Evolutionary conservation across 2,888 invertebrate genomes (phyloP).

Genomic region (Carabus problematicus): DNA sequence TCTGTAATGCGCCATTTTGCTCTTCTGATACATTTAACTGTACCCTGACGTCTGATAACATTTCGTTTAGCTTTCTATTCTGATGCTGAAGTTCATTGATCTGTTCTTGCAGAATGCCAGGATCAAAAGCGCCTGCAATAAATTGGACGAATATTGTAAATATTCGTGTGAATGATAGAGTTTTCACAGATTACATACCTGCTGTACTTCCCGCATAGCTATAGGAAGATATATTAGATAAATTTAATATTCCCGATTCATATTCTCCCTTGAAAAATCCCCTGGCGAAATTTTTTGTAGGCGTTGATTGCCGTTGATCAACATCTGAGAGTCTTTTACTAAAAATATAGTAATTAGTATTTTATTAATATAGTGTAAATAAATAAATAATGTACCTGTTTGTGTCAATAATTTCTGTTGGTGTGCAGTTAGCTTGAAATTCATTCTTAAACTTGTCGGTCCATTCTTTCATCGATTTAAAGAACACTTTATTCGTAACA

Average conservation of each 20-base stretch:
- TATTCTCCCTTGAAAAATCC: slow-evolving; percentile 8
- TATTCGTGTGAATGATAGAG: neutral
- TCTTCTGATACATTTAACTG: slow-evolving; percentile 51
- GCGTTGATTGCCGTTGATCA: slow-evolving; percentile 24
- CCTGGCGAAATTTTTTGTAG: slow-evolving; percentile 20
- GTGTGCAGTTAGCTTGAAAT: slow-evolving; percentile 14
- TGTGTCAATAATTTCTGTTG: slow-evolving; percentile 1
- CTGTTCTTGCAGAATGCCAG: slow-evolving; percentile 40
- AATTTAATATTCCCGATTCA: slow-evolving; percentile 21
- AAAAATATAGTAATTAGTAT: neutral
- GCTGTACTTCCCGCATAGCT: slow-evolving; percentile 30
- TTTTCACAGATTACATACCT: slow-evolving; percentile 20
- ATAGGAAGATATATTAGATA: slow-evolving; percentile 34
- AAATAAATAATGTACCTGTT: neutral
- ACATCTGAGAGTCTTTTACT: slow-evolving; percentile 20
- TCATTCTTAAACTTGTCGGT: slow-evolving; percentile 47
- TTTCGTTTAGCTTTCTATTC: slow-evolving; percentile 48
- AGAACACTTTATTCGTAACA: slow-evolving; percentile 49
- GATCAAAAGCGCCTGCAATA: slow-evolving; percentile 30
- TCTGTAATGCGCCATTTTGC: slow-evolving; percentile 50
- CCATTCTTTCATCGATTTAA: slow-evolving; percentile 51
- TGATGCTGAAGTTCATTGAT: slow-evolving; percentile 49
- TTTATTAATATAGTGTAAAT: neutral
- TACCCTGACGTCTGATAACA: slow-evolving; percentile 47
- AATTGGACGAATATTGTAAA: neutral